These are phyloP conservation scores for Odontomachus brunneus DNA, from an alignment of 1,140 invertebrate genomes.

Conservation along the genomic window DNA sequence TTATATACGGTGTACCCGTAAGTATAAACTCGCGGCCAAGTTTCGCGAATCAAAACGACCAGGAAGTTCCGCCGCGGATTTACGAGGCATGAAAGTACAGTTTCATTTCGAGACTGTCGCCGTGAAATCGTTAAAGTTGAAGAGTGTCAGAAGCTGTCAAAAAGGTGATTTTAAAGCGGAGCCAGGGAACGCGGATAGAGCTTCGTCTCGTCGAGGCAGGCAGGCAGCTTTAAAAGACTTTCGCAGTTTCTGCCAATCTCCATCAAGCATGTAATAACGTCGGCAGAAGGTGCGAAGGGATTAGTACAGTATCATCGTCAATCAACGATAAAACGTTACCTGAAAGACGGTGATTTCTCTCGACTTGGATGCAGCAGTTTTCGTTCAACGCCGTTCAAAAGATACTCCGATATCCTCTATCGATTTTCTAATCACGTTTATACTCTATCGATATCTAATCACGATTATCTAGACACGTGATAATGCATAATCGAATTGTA, in stretches of 20 bases:
- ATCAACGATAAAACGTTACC: slow-evolving; percentile 33
- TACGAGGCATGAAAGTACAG: neutral
- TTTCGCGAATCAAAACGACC: slow-evolving; percentile 8
- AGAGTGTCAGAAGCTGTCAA: slow-evolving; percentile 43
- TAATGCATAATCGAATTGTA: neutral
- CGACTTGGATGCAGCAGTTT: neutral
- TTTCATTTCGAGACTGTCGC: slow-evolving; percentile 26
- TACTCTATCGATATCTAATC: neutral
- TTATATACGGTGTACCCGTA: neutral
- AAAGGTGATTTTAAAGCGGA: slow-evolving; percentile 30
- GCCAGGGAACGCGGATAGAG: slow-evolving; percentile 26
- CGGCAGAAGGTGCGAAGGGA: slow-evolving; percentile 27
- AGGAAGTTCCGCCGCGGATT: neutral
- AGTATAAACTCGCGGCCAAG: neutral
- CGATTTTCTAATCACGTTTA: neutral
- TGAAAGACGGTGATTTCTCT: neutral
- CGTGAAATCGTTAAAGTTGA: slow-evolving; percentile 41
- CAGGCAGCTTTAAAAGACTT: slow-evolving; percentile 50
- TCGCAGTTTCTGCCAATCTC: slow-evolving; percentile 64
- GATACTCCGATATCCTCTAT: neutral
- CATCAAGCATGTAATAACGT: slow-evolving; percentile 55
- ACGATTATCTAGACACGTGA: neutral
- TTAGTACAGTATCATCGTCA: slow-evolving; percentile 48
- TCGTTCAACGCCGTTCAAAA: neutral
- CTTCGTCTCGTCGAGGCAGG: neutral